Conservation (phyloP, 2,113 vertebrate species). For the Poicephalus gulielmi region DNA sequence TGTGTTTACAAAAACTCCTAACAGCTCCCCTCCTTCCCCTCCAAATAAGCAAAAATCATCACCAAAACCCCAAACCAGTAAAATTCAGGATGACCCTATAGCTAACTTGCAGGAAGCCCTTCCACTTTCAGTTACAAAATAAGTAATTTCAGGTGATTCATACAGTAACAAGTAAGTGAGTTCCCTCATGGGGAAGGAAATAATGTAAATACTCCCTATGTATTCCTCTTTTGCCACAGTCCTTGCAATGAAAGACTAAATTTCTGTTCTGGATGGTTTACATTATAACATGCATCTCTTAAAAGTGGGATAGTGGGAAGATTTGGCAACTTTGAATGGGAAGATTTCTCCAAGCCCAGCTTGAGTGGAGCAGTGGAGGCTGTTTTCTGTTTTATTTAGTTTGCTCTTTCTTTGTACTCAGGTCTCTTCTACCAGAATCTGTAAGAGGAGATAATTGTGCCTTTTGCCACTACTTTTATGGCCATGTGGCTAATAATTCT, state of each 20-base stretch:
- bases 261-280: not conserved
- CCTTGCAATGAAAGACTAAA: not conserved
- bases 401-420: not conserved
- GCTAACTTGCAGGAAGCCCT: not conserved
- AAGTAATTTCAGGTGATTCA: not conserved
- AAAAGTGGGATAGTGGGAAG: not conserved
- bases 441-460: not conserved
- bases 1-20: not conserved
- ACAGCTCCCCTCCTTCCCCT: not conserved
- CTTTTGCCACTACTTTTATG: not conserved
- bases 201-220: not conserved
- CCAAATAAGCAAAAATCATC: not conserved
- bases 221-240: not conserved
- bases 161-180: not conserved
- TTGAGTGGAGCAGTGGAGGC: not conserved
- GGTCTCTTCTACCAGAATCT: not conserved
- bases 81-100: not conserved
- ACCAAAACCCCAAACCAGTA: not conserved
- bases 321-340: not conserved
- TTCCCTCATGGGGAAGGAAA: not conserved
- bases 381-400: not conserved
- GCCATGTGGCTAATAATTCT: conserved; percentile 26
- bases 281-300: not conserved
- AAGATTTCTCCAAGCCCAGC: not conserved
- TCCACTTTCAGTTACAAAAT: not conserved